These are phyloP conservation scores for Tiliacea citrago DNA, from an alignment of 2,888 invertebrate species.

Conservation along the genomic window DNA sequence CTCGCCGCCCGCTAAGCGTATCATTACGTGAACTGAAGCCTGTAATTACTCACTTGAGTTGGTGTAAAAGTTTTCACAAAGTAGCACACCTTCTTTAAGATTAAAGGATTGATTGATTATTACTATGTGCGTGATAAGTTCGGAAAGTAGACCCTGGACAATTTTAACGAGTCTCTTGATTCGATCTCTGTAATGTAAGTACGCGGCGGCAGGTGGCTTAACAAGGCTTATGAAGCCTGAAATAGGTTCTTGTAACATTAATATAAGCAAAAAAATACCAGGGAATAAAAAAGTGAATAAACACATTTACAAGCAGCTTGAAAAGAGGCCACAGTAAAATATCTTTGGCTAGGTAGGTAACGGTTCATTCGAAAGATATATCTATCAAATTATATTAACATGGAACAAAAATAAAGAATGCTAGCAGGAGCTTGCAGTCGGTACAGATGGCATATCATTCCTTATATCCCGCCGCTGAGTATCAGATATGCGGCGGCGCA, in stretches of 20 bases:
- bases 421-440: constrained; percentile 39
- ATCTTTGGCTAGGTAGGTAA: constrained; percentile 48
- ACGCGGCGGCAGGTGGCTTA: constrained; percentile 54
- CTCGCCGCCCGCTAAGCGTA: constrained; percentile 80
- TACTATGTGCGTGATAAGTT: constrained; percentile 72
- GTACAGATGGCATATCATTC: constrained; percentile 57
- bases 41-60: constrained; percentile 81
- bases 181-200: constrained; percentile 54
- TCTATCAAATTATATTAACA: constrained; percentile 56
- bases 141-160: constrained; percentile 61
- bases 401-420: constrained; percentile 55
- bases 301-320: constrained; percentile 52
- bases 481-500: constrained; percentile 76
- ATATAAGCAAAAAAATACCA: constrained; percentile 24
- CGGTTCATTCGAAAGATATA: constrained; percentile 57
- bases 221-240: constrained; percentile 47
- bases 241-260: constrained; percentile 47
- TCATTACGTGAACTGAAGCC: constrained; percentile 82
- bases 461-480: constrained; percentile 69
- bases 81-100: constrained; percentile 71
- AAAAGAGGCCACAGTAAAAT: constrained; percentile 39
- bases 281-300: constrained; percentile 45
- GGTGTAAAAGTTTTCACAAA: constrained; percentile 78
- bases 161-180: constrained; percentile 67
- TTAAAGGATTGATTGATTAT: constrained; percentile 77